Evolutionary conservation across 2,888 invertebrate genomes (phyloP).

Genomic region (Cactoblastis cactorum): DNA sequence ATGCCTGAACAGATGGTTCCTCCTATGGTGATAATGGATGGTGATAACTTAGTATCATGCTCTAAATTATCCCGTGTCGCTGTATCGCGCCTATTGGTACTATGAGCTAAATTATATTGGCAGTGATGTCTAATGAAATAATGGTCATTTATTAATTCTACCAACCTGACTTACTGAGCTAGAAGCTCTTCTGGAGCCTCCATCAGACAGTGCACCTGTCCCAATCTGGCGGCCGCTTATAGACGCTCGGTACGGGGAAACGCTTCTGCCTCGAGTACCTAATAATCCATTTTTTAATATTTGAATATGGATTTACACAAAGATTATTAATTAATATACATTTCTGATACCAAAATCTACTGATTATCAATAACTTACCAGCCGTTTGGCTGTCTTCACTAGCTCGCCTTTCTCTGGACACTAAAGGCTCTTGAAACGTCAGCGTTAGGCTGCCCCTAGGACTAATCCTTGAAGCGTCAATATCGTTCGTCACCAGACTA

Average conservation of each 20-base stretch:
- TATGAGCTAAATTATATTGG: too few species aligned
- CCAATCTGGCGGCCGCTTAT: conserved; percentile 65
- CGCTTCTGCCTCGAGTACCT: conserved; percentile 71
- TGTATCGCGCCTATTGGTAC: too few species aligned
- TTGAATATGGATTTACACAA: background rate
- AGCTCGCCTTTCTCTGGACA: conserved; percentile 75
- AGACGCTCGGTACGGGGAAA: conserved; percentile 82
- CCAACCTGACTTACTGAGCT: conserved; percentile 86
- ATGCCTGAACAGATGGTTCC: too few species aligned
- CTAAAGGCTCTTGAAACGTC: conserved; percentile 81
- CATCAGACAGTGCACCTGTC: conserved; percentile 71
- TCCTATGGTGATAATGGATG: too few species aligned
- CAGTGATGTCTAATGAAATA: too few species aligned
- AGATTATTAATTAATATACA: background rate
- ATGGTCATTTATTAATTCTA: too few species aligned
- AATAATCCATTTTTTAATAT: background rate
- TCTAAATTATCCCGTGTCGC: too few species aligned
- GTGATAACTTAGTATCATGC: too few species aligned
- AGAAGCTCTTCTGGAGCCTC: conserved; percentile 83
- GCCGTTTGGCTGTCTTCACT: conserved; percentile 79
- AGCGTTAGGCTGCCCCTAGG: conserved; percentile 80
- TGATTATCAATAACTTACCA: conserved; percentile 45
- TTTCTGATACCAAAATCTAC: background rate
- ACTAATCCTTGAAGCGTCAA: conserved; percentile 64
- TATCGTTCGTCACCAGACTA: conserved; percentile 57